Conservation (phyloP, 1,140 invertebrate genomes). For the Lordiphosa mommai region DNA sequence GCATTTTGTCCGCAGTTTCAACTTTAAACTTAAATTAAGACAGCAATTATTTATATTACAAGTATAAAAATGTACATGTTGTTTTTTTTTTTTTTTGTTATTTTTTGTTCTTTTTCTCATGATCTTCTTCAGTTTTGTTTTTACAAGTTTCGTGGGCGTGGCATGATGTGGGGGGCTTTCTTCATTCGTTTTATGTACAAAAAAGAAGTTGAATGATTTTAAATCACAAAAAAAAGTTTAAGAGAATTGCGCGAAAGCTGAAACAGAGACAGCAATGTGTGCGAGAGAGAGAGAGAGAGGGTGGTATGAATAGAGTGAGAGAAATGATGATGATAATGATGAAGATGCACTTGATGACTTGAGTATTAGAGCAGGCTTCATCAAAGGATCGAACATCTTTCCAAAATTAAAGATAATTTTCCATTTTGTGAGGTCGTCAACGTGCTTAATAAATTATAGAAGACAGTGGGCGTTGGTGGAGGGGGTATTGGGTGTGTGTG, state of each 20-base stretch:
- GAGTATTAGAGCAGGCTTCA: conserved; percentile 61
- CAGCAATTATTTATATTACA: conserved; percentile 56
- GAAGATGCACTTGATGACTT: conserved; percentile 88
- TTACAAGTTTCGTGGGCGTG: conserved; percentile 57
- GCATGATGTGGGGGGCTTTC: conserved; percentile 42
- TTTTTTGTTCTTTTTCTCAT: conserved; percentile 32
- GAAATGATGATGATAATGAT: conserved; percentile 12
- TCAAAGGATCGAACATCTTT: conserved; percentile 90
- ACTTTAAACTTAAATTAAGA: conserved; percentile 60
- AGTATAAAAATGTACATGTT: conserved; percentile 52
- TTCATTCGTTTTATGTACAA: conserved; percentile 55
- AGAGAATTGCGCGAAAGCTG: conserved; percentile 68
- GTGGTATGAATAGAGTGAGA: conserved; percentile 25
- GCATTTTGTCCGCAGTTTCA: conserved; percentile 69
- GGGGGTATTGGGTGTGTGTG: conserved; percentile 83
- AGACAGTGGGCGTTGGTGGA: conserved; percentile 86
- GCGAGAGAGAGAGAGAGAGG: conserved; percentile 11
- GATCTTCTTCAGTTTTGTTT: conserved; percentile 18
- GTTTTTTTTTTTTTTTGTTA: conserved; percentile 29
- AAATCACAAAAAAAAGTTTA: conserved; percentile 40
- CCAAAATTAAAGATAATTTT: conserved; percentile 88
- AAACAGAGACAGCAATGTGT: conserved; percentile 46
- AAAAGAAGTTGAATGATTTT: conserved; percentile 31
- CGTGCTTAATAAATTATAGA: conserved; percentile 94
- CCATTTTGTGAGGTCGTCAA: conserved; percentile 83